Conservation (phyloP, 2,113 vertebrate genomes). For the Brachypteracias leptosomus region DNA sequence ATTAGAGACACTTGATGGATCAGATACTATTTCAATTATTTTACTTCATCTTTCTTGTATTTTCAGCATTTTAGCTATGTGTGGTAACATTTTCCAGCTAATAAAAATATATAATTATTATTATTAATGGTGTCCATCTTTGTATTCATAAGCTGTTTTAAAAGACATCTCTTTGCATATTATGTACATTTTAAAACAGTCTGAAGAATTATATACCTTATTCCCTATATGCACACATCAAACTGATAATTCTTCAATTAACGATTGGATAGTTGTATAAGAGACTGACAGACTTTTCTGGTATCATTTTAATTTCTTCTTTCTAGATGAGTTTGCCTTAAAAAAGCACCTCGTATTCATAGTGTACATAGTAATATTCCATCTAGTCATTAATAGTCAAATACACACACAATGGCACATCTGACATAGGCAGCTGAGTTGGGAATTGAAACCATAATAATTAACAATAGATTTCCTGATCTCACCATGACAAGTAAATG, state of each 20-base stretch:
- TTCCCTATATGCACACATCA: not conserved
- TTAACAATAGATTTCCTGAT: conserved; percentile 68
- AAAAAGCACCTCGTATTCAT: not conserved
- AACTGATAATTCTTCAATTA: not conserved
- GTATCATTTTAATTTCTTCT: not conserved
- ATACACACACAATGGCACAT: conserved; percentile 18
- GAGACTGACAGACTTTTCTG: not conserved
- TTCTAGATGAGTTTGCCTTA: not conserved
- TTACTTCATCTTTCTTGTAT: not conserved
- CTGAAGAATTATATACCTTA: not conserved
- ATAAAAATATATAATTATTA: not conserved
- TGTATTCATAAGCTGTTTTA: not conserved
- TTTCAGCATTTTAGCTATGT: not conserved
- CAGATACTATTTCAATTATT: not conserved
- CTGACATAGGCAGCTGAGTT: conserved; percentile 56
- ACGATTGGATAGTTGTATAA: not conserved
- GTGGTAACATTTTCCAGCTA: not conserved
- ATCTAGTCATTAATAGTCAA: conserved; percentile 45
- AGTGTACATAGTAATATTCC: conserved; percentile 8
- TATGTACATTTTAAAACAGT: not conserved
- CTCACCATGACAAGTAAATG: conserved; percentile 60
- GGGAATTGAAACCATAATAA: conserved; percentile 67
- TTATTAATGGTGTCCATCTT: not conserved
- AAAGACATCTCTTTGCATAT: not conserved
- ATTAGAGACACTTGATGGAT: not conserved